phyloP scores from a whole-genome alignment of 2,113 vertebrate species.

The Macroglossus sobrinus region DNA sequence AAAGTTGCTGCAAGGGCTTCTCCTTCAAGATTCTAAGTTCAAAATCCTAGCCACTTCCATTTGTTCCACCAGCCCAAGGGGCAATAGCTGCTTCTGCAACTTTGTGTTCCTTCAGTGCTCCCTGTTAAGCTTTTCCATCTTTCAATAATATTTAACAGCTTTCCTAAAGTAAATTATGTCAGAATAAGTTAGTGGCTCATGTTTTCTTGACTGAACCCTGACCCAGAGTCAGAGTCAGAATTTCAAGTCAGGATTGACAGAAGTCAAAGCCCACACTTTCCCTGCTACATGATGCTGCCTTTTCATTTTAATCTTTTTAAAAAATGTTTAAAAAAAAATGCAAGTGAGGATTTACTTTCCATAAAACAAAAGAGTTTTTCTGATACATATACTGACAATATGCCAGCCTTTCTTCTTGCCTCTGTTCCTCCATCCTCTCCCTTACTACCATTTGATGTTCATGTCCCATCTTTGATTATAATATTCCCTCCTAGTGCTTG shows the following conservation, averaged over 20 bases:
- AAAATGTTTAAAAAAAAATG: neutral
- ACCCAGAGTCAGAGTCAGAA: neutral
- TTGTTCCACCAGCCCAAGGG: neutral
- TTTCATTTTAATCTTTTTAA: neutral
- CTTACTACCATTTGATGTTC: neutral
- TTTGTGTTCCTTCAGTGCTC: neutral
- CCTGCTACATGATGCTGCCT: neutral
- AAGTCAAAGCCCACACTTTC: neutral
- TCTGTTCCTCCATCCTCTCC: neutral
- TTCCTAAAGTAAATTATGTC: neutral
- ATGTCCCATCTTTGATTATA: neutral
- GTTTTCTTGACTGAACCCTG: neutral
- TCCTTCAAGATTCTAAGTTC: neutral
- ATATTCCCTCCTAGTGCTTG: neutral
- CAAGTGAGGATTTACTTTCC: neutral
- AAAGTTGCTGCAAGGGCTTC: neutral
- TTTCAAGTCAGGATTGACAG: neutral
- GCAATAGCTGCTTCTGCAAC: neutral
- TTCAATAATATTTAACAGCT: neutral
- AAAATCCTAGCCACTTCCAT: neutral
- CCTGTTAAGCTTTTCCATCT: neutral
- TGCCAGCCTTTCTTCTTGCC: neutral
- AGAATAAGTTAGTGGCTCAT: neutral
- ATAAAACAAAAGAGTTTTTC: neutral
- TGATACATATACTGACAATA: neutral